Evolutionary conservation across 2,888 invertebrate genomes (phyloP), one percentile per base, ranked within the genome.

Genomic region (Volucella zonaria): DNA sequence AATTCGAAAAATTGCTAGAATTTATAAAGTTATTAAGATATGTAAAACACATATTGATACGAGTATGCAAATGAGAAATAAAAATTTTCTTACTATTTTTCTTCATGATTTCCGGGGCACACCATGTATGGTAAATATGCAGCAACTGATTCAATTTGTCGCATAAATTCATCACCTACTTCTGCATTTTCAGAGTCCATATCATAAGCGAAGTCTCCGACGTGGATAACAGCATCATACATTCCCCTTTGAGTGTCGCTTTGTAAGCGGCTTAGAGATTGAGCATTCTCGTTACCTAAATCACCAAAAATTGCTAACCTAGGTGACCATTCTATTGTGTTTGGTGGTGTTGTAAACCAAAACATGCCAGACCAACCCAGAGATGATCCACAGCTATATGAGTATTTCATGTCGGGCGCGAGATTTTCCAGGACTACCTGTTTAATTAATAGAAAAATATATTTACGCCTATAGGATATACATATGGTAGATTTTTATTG

Each of bases 131-230:
- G 98, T 87, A 98, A 93, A 90, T 96, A 95, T 49, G 96, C 97
- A 40, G 98, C 98, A 54, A 98, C 93, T 0, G 96, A 94, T 92
- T 98, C 95, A 80, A 99, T 95, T 93, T 97, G 97, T 3, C 95
- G 93, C 98, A 99, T 97, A 92, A 98, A 99, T 89, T 95, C 94
- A 93, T 99, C 98, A 0, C 99, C 99, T 31, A 97, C 95, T 64
- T 92, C 91, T 0, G 95, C 98, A 90, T 97, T 93, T 82, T 96
- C 93, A 87, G 95, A 93, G 91, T 97, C 93, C 97, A 98, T 96
- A 92, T 98, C 97, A 92, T 98, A 98, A 0, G 98, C 98, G 92
- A 98, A 97, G 93, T 98, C 98, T 0, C 98, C 98, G 64, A 98
- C 96, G 92, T 98, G 98, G 70, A 98, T 94, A 66, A 97, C 94